These are phyloP conservation scores for Gymnorhina tibicen DNA, from an alignment of 2,113 vertebrate species.

Conservation along the genomic window DNA sequence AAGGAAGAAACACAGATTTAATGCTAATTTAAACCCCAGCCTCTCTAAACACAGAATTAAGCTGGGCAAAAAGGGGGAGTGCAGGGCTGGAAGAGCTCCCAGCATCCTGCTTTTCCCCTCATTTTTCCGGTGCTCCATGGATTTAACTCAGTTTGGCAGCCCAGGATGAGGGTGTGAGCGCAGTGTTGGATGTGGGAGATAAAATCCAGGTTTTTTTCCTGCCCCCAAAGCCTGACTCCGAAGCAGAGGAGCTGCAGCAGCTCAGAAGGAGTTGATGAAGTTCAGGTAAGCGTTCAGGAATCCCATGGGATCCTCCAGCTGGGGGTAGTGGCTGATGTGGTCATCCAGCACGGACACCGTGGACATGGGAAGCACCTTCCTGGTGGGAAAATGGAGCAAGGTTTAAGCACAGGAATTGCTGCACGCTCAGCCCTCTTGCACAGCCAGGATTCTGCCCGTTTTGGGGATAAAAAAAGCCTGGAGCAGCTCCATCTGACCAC, in stretches of 20 bases:
- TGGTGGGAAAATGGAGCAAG: slow-evolving; percentile 49
- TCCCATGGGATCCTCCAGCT: slow-evolving; percentile 92
- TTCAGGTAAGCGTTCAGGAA: slow-evolving; percentile 90
- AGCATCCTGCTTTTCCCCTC: background rate
- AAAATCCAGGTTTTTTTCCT: background rate
- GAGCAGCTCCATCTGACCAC: background rate
- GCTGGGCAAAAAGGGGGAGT: background rate
- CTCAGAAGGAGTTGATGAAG: slow-evolving; percentile 96
- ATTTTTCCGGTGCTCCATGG: background rate
- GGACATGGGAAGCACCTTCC: slow-evolving; percentile 84
- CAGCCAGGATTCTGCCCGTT: background rate
- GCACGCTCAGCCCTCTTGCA: accelerated
- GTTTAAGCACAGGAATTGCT: background rate
- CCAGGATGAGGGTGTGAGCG: background rate
- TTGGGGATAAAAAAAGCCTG: background rate
- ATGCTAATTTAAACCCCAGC: background rate
- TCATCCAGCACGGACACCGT: slow-evolving; percentile 88
- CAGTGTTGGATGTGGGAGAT: background rate
- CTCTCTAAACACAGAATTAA: background rate
- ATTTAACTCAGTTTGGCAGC: background rate
- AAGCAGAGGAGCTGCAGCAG: background rate
- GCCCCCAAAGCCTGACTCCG: background rate
- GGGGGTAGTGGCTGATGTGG: slow-evolving; percentile 95
- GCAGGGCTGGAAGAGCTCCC: background rate
- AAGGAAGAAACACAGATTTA: background rate